Percentiles rank a stretch among this genome's conserved stretches.
Conservation (phyloP, 35 echinoderm and acorn worm species). For the Chiridota heheva region DNA sequence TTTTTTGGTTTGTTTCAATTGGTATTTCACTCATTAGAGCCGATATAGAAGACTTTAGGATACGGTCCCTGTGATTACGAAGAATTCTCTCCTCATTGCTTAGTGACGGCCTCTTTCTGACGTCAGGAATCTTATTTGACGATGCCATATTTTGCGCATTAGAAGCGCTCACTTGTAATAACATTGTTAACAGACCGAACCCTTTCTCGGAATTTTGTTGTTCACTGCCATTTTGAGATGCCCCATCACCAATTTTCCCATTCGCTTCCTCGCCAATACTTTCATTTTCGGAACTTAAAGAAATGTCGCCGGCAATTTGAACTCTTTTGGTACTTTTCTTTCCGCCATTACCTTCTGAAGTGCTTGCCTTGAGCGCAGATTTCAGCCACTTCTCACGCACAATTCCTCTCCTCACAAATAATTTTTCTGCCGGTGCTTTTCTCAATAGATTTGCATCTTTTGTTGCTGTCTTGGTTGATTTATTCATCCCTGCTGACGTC, state of each 20-base stretch:
- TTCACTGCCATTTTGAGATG: not conserved
- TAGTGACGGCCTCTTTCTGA: constrained; percentile 12
- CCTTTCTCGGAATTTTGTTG: no score
- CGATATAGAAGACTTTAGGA: constrained; percentile 28
- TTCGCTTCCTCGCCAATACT: not conserved
- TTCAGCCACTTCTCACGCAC: constrained; percentile 12
- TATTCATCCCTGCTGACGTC: not conserved
- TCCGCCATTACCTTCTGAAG: not conserved
- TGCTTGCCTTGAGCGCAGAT: constrained; percentile 30
- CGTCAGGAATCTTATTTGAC: constrained; percentile 44
- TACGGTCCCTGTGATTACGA: constrained; percentile 28
- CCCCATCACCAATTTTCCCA: not conserved
- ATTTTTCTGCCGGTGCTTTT: not conserved
- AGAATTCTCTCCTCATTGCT: constrained; percentile 14
- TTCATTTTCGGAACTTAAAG: not conserved
- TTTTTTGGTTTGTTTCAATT: not conserved
- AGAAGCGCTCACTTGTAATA: no score
- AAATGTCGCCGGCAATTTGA: not conserved
- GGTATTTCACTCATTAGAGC: constrained; percentile 15
- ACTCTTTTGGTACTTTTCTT: constrained; percentile 29
- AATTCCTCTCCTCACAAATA: not conserved
- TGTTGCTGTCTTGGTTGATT: not conserved
- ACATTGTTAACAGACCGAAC: no score
- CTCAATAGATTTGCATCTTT: not conserved
- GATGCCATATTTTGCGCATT: no score